A percentile compares a stretch with the other conserved stretches of the same genome.
Evolutionary conservation across 1,140 invertebrate species (phyloP).

Genomic region (Propsilocerus akamusi): DNA sequence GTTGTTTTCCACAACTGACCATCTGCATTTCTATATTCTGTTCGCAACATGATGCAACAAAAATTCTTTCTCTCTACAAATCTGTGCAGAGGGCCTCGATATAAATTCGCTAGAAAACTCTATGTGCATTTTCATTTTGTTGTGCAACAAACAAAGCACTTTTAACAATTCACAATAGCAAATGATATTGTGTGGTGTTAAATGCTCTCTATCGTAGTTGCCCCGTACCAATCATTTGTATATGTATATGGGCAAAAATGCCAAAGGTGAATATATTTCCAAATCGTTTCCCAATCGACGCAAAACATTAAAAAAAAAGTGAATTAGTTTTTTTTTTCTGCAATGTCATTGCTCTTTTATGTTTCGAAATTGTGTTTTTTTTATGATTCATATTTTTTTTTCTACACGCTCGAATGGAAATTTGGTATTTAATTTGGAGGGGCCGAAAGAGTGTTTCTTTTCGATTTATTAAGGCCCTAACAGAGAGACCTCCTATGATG

Average conservation of each 20-base stretch:
- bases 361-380: neutral
- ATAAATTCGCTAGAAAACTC: too few relatives aligned
- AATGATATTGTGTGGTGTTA: neutral
- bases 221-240: neutral
- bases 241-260: neutral
- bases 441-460: neutral
- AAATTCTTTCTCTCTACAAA: too few relatives aligned
- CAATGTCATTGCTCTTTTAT: slow-evolving; percentile 2
- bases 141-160: too few relatives aligned
- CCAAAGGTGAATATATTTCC: neutral
- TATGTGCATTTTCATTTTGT: too few relatives aligned
- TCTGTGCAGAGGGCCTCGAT: too few relatives aligned
- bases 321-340: slow-evolving; percentile 2
- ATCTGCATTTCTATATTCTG: too few relatives aligned
- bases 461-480: neutral
- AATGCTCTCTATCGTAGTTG: neutral
- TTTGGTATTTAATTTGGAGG: neutral
- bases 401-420: neutral
- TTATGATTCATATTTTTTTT: neutral
- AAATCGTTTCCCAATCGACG: too few relatives aligned
- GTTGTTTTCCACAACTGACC: too few relatives aligned
- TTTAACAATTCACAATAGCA: too few relatives aligned
- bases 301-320: too few relatives aligned
- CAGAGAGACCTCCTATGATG: slow-evolving; percentile 1
- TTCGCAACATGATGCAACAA: too few relatives aligned